A percentile compares a stretch with the other conserved stretches of the same genome.
Evolutionary conservation across 2,113 vertebrate genomes (phyloP).

Genomic region (Collichthys lucidus): DNA sequence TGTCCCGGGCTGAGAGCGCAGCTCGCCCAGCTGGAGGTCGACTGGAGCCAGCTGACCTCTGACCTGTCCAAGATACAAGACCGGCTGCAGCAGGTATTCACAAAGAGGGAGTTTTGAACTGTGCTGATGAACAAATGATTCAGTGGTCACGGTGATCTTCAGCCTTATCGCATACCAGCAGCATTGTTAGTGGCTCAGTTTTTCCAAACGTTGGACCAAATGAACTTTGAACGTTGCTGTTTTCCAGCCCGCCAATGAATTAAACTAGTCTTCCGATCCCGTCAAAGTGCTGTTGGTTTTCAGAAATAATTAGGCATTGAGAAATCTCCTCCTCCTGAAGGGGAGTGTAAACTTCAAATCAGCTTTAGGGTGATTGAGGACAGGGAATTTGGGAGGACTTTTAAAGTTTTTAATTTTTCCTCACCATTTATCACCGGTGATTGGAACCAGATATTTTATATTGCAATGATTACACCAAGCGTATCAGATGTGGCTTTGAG

Average conservation of each 20-base stretch:
- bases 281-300: slow-evolving; percentile 44
- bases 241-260: background rate
- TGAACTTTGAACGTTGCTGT: background rate
- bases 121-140: background rate
- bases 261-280: background rate
- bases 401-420: slow-evolving; percentile 40
- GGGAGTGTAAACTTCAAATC: slow-evolving; percentile 52
- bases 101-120: background rate
- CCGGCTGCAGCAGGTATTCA: slow-evolving; percentile 87
- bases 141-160: background rate
- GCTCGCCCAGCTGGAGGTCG: slow-evolving; percentile 85
- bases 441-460: slow-evolving; percentile 47
- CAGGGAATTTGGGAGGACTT: slow-evolving; percentile 38
- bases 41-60: slow-evolving; percentile 86
- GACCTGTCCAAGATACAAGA: slow-evolving; percentile 87
- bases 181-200: background rate
- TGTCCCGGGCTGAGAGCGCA: slow-evolving; percentile 80
- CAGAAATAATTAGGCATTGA: slow-evolving; percentile 57
- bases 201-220: background rate
- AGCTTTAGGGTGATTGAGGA: slow-evolving; percentile 20
- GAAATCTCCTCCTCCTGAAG: slow-evolving; percentile 19
- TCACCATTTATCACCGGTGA: slow-evolving; percentile 59
- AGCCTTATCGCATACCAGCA: background rate
- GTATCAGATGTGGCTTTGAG: slow-evolving; percentile 11
- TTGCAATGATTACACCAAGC: slow-evolving; percentile 9